phyloP scores from a whole-genome alignment of 2,113 vertebrate genomes.

The Amazona guildingii region DNA sequence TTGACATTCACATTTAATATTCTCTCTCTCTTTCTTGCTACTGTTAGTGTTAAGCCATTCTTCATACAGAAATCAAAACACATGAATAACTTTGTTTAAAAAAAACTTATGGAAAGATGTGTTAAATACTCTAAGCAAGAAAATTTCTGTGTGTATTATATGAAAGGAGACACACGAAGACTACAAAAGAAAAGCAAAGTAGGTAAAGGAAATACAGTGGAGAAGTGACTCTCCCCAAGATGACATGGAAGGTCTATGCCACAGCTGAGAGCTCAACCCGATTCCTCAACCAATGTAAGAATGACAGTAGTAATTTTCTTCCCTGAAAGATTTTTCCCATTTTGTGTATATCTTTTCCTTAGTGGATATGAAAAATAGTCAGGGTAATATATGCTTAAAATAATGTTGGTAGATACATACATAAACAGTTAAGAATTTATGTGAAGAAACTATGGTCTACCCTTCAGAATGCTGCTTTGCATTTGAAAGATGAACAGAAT shows the following conservation, averaged over 20 bases:
- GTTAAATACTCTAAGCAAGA: background rate
- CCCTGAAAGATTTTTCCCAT: rapidly evolving
- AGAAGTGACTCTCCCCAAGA: background rate
- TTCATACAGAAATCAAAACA: background rate
- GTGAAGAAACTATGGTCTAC: background rate
- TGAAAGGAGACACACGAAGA: background rate
- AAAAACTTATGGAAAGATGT: background rate
- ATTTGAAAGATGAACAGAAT: background rate
- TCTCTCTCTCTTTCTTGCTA: background rate
- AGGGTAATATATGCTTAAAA: background rate
- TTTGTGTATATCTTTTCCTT: background rate
- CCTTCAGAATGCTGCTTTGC: background rate
- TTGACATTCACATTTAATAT: background rate
- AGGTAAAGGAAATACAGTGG: background rate
- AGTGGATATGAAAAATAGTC: background rate
- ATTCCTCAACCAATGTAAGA: background rate
- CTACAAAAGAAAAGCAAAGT: background rate
- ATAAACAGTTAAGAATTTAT: background rate
- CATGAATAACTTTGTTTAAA: background rate
- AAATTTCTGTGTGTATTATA: background rate
- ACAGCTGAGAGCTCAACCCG: background rate
- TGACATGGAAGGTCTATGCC: background rate
- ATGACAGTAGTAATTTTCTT: background rate
- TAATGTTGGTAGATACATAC: background rate
- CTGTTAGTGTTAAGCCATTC: background rate